Conservation (phyloP, 2,797 vertebrate species). For the Leuciscus waleckii region DNA sequence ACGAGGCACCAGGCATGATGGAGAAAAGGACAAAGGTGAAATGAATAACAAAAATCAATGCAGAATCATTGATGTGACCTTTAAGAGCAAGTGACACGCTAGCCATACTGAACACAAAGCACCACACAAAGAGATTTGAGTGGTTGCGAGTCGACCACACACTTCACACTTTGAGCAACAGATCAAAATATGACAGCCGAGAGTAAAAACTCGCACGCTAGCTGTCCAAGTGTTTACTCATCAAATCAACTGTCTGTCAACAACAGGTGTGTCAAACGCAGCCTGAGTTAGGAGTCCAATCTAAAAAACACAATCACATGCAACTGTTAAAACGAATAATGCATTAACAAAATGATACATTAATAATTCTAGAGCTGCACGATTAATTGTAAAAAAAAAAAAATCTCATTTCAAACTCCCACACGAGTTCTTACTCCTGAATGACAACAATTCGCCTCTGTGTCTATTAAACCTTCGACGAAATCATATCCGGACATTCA, state of each 20-base stretch:
- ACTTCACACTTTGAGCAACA: neutral
- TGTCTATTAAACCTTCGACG: too few relatives aligned
- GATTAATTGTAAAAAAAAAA: too few relatives aligned
- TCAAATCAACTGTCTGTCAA: conserved; percentile 12
- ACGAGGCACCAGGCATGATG: neutral
- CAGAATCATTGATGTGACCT: neutral
- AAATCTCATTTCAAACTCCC: too few relatives aligned
- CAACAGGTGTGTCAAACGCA: neutral
- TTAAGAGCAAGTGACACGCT: conserved; percentile 5
- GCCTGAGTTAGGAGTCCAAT: neutral
- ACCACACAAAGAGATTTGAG: neutral
- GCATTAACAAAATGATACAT: neutral
- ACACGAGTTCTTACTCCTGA: too few relatives aligned
- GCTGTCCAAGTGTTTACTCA: neutral
- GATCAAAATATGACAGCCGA: neutral
- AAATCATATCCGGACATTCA: too few relatives aligned
- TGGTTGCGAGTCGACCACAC: neutral
- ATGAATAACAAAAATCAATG: conserved; percentile 1
- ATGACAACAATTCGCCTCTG: too few relatives aligned
- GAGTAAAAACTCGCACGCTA: neutral
- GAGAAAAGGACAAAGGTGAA: conserved; percentile 12
- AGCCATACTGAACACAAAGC: neutral
- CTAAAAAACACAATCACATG: neutral
- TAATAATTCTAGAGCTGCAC: too few relatives aligned
- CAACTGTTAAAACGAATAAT: neutral